These are phyloP conservation scores for Charina bottae DNA, from an alignment of 2,113 vertebrate genomes.

Conservation along the genomic window DNA sequence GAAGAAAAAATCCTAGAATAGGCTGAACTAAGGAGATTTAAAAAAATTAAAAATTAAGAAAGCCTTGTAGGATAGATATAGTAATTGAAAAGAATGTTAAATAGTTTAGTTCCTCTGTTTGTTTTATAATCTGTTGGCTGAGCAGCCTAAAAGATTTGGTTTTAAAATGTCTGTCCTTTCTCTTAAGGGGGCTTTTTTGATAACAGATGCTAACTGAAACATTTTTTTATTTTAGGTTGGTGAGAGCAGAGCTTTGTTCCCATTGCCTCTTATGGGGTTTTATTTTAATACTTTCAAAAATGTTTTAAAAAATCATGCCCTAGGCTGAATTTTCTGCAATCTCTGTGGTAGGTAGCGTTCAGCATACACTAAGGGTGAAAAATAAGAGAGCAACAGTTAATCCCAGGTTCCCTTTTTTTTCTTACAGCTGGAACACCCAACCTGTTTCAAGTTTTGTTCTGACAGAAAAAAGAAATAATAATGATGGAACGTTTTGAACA, in stretches of 20 bases:
- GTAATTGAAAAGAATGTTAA: not conserved
- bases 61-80: not conserved
- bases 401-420: no score
- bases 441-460: not conserved
- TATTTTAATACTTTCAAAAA: not conserved
- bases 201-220: not conserved
- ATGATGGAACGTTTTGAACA: not conserved
- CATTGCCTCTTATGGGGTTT: not conserved
- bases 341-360: not conserved
- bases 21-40: not conserved
- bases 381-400: not conserved
- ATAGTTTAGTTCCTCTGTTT: not conserved
- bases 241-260: not conserved
- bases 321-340: not conserved
- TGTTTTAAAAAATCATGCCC: not conserved
- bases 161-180: not conserved
- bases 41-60: not conserved
- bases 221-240: not conserved
- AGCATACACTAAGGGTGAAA: not conserved
- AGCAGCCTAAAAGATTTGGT: not conserved
- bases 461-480: not conserved
- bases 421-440: not conserved
- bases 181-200: not conserved
- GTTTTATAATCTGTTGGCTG: not conserved
- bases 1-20: not conserved